phyloP scores from a whole-genome alignment of 2,888 invertebrate genomes.

The Tenthredo scrophulariae region DNA sequence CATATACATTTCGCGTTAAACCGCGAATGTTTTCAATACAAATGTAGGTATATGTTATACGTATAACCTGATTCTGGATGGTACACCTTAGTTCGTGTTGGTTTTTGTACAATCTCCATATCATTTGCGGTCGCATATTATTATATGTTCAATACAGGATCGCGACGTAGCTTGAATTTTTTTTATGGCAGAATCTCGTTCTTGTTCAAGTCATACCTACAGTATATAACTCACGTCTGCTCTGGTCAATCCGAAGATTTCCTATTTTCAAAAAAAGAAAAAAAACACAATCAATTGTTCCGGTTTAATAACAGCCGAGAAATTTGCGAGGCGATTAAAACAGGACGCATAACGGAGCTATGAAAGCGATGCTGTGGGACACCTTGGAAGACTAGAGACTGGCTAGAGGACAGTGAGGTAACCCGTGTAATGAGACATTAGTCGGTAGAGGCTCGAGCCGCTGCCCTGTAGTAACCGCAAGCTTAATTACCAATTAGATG shows the following conservation, averaged over 20 bases:
- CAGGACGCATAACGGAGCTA: neutral
- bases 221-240: neutral
- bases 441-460: constrained; percentile 36
- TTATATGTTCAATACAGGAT: constrained; percentile 14
- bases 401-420: constrained; percentile 44
- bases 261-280: neutral
- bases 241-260: neutral
- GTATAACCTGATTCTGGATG: constrained; percentile 20
- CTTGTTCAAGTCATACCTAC: neutral
- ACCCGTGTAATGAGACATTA: constrained; percentile 53
- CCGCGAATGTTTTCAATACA: neutral
- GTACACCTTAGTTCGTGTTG: neutral
- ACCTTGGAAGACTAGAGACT: neutral
- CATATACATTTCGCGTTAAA: neutral
- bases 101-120: constrained; percentile 22
- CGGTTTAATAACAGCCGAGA: neutral
- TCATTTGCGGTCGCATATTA: constrained; percentile 36
- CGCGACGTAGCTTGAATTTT: neutral
- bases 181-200: neutral
- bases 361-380: neutral
- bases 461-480: constrained; percentile 68
- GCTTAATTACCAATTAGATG: constrained; percentile 77
- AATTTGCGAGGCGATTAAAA: neutral
- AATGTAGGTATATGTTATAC: neutral
- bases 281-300: neutral